Evolutionary conservation across 2,113 vertebrate species (phyloP), one percentile per base, ranked within the genome.

Genomic region (Tylochromis polylepis): DNA sequence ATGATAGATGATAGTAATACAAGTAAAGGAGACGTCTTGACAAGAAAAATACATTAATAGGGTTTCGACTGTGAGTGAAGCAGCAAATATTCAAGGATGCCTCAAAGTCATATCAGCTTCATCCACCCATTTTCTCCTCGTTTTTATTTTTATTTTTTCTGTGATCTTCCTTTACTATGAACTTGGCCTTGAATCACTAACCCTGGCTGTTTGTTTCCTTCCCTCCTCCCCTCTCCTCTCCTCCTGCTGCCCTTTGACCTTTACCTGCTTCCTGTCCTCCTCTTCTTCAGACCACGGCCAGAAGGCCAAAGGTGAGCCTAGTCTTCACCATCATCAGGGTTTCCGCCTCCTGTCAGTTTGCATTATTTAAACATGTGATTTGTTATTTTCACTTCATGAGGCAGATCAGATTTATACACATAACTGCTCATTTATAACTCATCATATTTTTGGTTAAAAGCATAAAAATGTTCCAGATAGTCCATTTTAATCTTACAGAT

Each of bases 241-340:
- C 77, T 56, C 58, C 77, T 56, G 5, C 57, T 62, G 56, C 81
- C 75, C 85, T 58, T 58, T 77, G 56, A 81, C 92, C 85, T 93
- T 77, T 90, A 91, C 93, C 93, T 93, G 94, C 89, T 89, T 82
- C 83, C 67, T 75, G 75, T 89, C 93, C 93, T 92, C 95, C 89
- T 94, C 84, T 78, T 95, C 96, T 91, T 95, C 97, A 98, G 98
- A 98, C 97, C 93, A 96, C 96, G 84, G 91, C 95, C 95, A 97
- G 98, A 94, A 97, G 97, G 91, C 96, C 97, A 93, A 99, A 99
- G 98, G 98, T 99, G 97, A 97, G 97, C 93, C 89, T 83, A 56
- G 83, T 85, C 67, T 53, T 85, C 29, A 51, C 10, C 79, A 5
- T 78, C 82, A 5, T 36, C 79, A 49, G 80, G 87, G 85, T 81